Base-by-base conservation (phyloP, 2,113 vertebrate species). In the Oncorhynchus tshawytscha region DNA sequence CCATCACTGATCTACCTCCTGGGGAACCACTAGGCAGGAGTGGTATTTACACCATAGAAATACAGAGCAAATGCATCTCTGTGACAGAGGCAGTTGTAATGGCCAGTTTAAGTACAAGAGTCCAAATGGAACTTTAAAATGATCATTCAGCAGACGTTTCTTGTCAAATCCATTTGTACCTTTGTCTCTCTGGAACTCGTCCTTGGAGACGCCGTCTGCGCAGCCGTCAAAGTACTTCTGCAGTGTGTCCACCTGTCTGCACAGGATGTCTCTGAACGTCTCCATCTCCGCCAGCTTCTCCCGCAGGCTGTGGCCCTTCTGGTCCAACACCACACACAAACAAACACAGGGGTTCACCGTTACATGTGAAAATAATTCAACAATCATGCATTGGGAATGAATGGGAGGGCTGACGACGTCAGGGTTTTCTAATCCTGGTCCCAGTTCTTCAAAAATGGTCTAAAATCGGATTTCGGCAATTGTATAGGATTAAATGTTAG, bases 271-370 rank as follows among this genome's bases (percentile, higher is more conserved):
- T 86, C 98, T 94, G 86, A 99, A 99, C 3, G 98, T 99, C 92
- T 99, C 98, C 97, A 99, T 99, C 93, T 99, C 98, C 67, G 98
- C 96, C 85, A 99, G 90, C 85, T 99, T 99, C 86, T 99, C 97
- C 5, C 95, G 95, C 81, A 99, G 94, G 89, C 96, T 96, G 91
- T 97, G 95, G 62, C 96, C 98, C 91, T 99, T 99, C 97, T 99
- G 92, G 70, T 51, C 22, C 62, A 54, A 72, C 24, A 77, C 20
- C 75, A 59, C 29, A 15, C 59, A 45, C 0, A 60, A 66, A 31
- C 18, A 4, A 70, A 70, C 60, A 67, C 65, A 2, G 39, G n/a
- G 29, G 51, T 54, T 54, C 51, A 24, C 6, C 1, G 48, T 75
- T 54, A 48, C 1, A 71, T 9, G 3, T 6, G 76, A 72, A 73